A percentile compares a stretch with the other conserved stretches of the same genome.
Conservation (phyloP, 2,888 invertebrate genomes). For the Fabriciana adippe region DNA sequence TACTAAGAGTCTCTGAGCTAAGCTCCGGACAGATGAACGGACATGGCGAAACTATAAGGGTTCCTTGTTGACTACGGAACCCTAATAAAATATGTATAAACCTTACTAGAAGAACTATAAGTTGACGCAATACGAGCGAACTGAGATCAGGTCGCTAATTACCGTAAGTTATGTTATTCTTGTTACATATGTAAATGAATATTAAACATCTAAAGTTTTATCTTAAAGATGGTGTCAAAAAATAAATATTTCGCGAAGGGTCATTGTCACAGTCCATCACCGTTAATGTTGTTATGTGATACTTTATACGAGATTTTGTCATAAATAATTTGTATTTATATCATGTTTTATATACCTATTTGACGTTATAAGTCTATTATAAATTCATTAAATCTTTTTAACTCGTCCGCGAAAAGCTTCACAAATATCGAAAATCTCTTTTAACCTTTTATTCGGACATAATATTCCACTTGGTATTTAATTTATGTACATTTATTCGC, state of each 20-base stretch:
- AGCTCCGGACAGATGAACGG: too few species aligned
- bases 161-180: neutral
- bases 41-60: too few species aligned
- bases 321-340: slow-evolving; percentile 17
- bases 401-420: slow-evolving; percentile 7
- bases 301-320: slow-evolving; percentile 20
- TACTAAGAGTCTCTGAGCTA: too few species aligned
- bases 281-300: slow-evolving; percentile 25
- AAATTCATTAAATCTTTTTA: slow-evolving; percentile 16
- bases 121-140: neutral
- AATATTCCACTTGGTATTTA: too few species aligned
- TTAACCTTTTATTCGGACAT: too few species aligned
- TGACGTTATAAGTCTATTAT: slow-evolving; percentile 22
- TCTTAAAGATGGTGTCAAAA: slow-evolving; percentile 16
- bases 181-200: slow-evolving; percentile 9
- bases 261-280: slow-evolving; percentile 28
- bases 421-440: neutral
- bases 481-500: too few species aligned
- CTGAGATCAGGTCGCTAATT: neutral
- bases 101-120: too few species aligned
- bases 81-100: too few species aligned
- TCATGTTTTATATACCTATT: slow-evolving; percentile 11
- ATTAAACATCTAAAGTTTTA: slow-evolving; percentile 11
- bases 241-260: slow-evolving; percentile 16
- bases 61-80: too few species aligned